Percentiles rank a stretch among this genome's conserved stretches.
phyloP scores from a whole-genome alignment of 2,113 vertebrate species.

The Hemichromis elongatus region DNA sequence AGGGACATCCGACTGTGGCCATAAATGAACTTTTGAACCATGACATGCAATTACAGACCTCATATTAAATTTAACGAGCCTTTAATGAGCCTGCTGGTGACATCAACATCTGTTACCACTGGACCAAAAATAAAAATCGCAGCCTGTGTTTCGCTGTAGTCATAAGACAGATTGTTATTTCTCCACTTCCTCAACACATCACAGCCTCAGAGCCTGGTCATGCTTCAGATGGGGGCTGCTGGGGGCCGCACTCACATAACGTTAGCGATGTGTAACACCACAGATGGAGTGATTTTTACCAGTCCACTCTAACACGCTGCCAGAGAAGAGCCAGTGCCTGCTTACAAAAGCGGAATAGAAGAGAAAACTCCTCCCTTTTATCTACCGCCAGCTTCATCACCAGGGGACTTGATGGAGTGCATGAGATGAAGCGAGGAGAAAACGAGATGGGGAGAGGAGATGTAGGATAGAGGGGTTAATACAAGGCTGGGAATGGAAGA shows the following conservation, averaged over 20 bases:
- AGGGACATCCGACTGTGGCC: not conserved
- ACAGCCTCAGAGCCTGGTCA: not conserved
- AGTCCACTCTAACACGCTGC: not conserved
- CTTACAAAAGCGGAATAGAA: constrained; percentile 20
- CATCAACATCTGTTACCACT: not conserved
- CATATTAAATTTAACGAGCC: not conserved
- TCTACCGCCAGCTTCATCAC: constrained; percentile 44
- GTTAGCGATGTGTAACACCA: constrained; percentile 2
- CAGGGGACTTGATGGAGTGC: constrained; percentile 11
- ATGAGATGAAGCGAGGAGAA: not conserved
- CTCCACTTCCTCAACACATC: not conserved
- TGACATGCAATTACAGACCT: constrained; percentile 21
- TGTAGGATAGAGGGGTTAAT: not conserved
- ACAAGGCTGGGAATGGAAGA: not conserved
- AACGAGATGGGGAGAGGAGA: not conserved
- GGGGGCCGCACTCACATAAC: not conserved
- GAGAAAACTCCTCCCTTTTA: constrained; percentile 36
- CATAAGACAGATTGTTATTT: not conserved
- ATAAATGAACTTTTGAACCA: constrained; percentile 32
- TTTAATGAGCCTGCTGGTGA: constrained; percentile 24
- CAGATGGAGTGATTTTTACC: not conserved
- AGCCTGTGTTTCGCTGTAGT: not conserved
- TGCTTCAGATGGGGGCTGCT: not conserved
- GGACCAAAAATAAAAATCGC: not conserved
- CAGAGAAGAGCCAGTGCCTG: not conserved